Conservation (phyloP, 1,140 invertebrate genomes). For the Ridgeia piscesae region DNA sequence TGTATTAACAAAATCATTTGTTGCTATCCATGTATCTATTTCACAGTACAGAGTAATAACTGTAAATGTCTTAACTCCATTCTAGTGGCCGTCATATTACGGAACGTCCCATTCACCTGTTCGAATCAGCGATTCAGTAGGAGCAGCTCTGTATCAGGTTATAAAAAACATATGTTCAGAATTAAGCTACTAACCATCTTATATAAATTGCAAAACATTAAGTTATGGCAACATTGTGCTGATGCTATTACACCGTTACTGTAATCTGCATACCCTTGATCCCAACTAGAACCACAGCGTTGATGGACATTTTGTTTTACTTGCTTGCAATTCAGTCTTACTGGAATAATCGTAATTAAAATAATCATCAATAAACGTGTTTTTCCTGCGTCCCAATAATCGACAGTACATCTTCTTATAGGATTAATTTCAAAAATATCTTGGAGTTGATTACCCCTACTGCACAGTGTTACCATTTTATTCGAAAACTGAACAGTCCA, state of each 20-base stretch:
- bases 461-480: no score
- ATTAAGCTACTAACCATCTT: not conserved
- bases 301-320: not conserved
- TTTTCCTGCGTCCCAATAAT: not conserved
- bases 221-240: not conserved
- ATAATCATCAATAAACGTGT: not conserved
- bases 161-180: not conserved
- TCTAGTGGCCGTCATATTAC: not conserved
- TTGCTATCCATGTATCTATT: not conserved
- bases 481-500: no score
- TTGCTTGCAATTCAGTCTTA: not conserved
- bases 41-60: not conserved
- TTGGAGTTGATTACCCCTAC: no score
- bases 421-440: not conserved
- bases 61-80: not conserved
- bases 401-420: not conserved
- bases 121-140: no score
- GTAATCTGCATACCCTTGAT: not conserved
- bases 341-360: not conserved
- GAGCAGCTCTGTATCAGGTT: not conserved
- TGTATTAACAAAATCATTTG: not conserved
- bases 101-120: no score
- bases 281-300: not conserved
- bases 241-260: not conserved
- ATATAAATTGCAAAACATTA: not conserved